A percentile compares a stretch with the other conserved stretches of the same genome.
These are phyloP conservation scores for Gymnoscopelus braueri DNA, from an alignment of 2,797 vertebrate species.

Conservation along the genomic window DNA sequence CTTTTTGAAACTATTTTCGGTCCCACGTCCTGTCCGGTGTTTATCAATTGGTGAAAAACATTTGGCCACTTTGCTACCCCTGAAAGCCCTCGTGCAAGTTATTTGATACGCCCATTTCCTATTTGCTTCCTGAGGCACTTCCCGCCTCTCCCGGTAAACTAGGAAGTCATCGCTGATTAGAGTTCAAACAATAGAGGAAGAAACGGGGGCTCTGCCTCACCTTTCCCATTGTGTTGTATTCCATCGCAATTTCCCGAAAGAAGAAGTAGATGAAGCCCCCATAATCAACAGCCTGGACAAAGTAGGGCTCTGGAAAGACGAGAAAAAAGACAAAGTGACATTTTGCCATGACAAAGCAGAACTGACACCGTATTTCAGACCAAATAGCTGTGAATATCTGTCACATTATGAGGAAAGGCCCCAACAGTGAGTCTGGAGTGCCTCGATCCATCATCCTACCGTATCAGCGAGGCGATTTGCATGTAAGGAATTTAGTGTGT, in stretches of 20 bases:
- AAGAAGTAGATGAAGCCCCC: slow-evolving; percentile 98
- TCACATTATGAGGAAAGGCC: slow-evolving; percentile 64
- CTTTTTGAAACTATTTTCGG: slow-evolving; percentile 72
- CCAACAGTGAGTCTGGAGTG: slow-evolving; percentile 49
- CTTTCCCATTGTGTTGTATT: slow-evolving; percentile 99
- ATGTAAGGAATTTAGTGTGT: slow-evolving; percentile 41
- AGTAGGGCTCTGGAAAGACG: slow-evolving; percentile 89
- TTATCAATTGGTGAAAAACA: slow-evolving; percentile 64
- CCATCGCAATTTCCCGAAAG: slow-evolving; percentile 98
- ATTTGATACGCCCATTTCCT: slow-evolving; percentile 77
- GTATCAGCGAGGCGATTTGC: slow-evolving; percentile 63
- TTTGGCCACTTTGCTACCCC: slow-evolving; percentile 71
- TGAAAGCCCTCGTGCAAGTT: slow-evolving; percentile 61
- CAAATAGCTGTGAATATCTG: slow-evolving; percentile 57
- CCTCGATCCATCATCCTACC: slow-evolving; percentile 67
- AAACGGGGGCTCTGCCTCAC: slow-evolving; percentile 70
- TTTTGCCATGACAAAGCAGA: slow-evolving; percentile 54
- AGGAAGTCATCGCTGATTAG: slow-evolving; percentile 76
- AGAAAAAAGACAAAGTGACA: slow-evolving; percentile 33
- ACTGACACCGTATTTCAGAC: slow-evolving; percentile 66
- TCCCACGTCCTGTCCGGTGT: slow-evolving; percentile 67
- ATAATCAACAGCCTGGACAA: slow-evolving; percentile 95
- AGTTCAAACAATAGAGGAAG: slow-evolving; percentile 59
- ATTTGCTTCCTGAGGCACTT: slow-evolving; percentile 74
- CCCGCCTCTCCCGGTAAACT: slow-evolving; percentile 68